phyloP scores from a whole-genome alignment of 2,888 invertebrate genomes.

The Diloba caeruleocephala region DNA sequence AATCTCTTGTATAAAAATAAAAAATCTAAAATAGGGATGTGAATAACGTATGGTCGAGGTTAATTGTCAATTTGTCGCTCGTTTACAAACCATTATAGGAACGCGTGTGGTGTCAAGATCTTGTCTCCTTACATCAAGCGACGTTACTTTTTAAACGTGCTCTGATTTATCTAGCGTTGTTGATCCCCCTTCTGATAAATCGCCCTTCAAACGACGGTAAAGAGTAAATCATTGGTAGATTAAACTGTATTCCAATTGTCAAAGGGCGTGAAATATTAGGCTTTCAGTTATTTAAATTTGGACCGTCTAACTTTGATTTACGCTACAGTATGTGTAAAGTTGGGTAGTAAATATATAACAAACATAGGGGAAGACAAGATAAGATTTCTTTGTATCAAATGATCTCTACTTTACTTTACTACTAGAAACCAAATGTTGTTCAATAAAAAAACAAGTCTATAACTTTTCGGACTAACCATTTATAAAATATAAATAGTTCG shows the following conservation, averaged over 20 bases:
- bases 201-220: slow-evolving; percentile 53
- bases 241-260: slow-evolving; percentile 46
- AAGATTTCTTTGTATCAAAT: no score
- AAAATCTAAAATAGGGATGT: slow-evolving; percentile 39
- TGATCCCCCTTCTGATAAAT: slow-evolving; percentile 71
- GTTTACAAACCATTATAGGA: slow-evolving; percentile 53
- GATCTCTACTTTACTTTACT: no score
- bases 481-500: background rate
- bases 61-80: slow-evolving; percentile 81
- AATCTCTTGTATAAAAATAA: slow-evolving; percentile 38
- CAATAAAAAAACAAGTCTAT: no score
- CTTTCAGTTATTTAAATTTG: slow-evolving; percentile 41
- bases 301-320: slow-evolving; percentile 8
- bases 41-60: slow-evolving; percentile 68
- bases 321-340: no score
- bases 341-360: no score
- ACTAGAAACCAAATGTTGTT: no score
- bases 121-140: slow-evolving; percentile 76
- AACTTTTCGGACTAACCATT: no score
- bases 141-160: slow-evolving; percentile 69
- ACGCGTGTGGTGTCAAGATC: slow-evolving; percentile 66
- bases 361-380: no score
- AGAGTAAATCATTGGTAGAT: slow-evolving; percentile 50
- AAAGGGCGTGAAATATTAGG: slow-evolving; percentile 24
- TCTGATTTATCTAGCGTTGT: slow-evolving; percentile 70